Conservation (phyloP, 2,797 vertebrate species). For the Gymnodraco acuticeps region DNA sequence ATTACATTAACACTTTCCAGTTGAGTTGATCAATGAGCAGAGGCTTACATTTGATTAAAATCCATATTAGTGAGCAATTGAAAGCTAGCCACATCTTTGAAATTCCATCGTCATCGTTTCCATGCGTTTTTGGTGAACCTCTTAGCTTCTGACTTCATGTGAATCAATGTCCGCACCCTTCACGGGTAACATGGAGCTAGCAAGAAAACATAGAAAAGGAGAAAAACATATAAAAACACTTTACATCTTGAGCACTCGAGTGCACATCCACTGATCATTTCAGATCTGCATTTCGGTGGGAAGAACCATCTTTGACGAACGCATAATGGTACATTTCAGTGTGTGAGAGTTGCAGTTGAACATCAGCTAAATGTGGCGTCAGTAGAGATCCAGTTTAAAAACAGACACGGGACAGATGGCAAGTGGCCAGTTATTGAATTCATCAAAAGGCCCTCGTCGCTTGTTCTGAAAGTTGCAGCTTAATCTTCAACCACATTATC, state of each 20-base stretch:
- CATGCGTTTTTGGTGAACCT: not conserved
- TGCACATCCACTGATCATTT: not conserved
- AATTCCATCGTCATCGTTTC: not conserved
- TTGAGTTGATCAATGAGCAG: no score
- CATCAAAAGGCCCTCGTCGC: slow-evolving; percentile 47
- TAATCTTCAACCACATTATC: slow-evolving; percentile 64
- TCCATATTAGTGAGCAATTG: not conserved
- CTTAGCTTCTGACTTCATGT: not conserved
- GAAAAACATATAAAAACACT: not conserved
- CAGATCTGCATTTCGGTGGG: not conserved
- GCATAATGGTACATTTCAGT: not conserved
- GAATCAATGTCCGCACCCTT: not conserved
- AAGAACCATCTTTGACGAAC: not conserved
- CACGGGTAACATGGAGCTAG: no score
- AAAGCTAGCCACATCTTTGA: not conserved
- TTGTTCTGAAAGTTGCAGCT: slow-evolving; percentile 53
- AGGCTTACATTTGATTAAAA: not conserved
- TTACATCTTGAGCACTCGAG: not conserved
- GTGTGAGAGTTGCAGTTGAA: not conserved
- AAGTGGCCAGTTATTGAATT: slow-evolving; percentile 44
- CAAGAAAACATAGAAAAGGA: not conserved
- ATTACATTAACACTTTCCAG: no score
- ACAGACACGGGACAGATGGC: slow-evolving; percentile 50
- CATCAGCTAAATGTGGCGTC: not conserved
- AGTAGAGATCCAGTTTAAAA: slow-evolving; percentile 5